Percentiles rank a stretch among this genome's conserved stretches.
phyloP scores from a whole-genome alignment of 2,113 vertebrate species.

The Hippocampus guttulatus region DNA sequence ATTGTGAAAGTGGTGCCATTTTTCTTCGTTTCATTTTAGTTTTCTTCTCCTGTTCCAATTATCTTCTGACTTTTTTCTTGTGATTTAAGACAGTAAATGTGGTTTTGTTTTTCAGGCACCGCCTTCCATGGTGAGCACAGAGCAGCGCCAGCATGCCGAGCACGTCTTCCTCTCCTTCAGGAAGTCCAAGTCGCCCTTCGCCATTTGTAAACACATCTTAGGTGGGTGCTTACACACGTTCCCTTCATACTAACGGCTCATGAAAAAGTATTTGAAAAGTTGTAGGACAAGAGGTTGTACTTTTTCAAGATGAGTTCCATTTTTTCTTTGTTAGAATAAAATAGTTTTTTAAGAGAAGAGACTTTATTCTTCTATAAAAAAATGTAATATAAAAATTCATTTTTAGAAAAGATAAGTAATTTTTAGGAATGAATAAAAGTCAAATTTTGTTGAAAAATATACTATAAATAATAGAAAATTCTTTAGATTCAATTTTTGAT shows the following conservation, averaged over 20 bases:
- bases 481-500: too few relatives aligned
- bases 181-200: slow-evolving; percentile 98
- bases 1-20: too few relatives aligned
- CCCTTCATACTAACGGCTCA: neutral
- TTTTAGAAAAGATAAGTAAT: too few relatives aligned
- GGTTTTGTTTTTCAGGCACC: slow-evolving; percentile 78
- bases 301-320: neutral
- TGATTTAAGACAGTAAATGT: neutral
- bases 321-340: too few relatives aligned
- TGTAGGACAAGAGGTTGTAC: neutral
- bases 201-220: slow-evolving; percentile 96
- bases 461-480: too few relatives aligned
- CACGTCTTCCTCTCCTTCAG: slow-evolving; percentile 98
- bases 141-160: slow-evolving; percentile 96
- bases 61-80: neutral
- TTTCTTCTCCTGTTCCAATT: too few relatives aligned
- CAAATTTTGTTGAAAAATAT: too few relatives aligned
- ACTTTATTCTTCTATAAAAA: too few relatives aligned
- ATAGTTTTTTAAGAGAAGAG: too few relatives aligned
- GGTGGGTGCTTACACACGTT: slow-evolving; percentile 69
- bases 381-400: too few relatives aligned
- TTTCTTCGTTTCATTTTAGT: too few relatives aligned
- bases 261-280: neutral
- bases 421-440: too few relatives aligned
- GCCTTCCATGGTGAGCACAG: slow-evolving; percentile 97